Evolutionary conservation across 2,797 vertebrate species (phyloP).

Genomic region (Parauchenoglanis punctatus): DNA sequence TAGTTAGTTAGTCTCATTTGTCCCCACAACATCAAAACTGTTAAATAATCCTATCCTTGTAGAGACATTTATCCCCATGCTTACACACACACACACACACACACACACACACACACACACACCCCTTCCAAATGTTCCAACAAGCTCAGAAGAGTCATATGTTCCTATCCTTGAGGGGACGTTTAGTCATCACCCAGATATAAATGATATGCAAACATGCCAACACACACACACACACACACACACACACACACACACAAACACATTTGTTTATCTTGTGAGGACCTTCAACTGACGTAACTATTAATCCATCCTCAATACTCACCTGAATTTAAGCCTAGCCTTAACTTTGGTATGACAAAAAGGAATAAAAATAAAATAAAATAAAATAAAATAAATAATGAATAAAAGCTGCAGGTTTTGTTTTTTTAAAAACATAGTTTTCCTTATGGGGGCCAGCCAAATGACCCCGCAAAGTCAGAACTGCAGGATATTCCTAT

Average conservation of each 20-base stretch:
- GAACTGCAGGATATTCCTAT: neutral
- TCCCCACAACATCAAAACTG: too few relatives aligned
- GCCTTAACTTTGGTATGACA: neutral
- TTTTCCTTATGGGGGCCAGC: neutral
- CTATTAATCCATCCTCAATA: neutral
- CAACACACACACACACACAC: neutral
- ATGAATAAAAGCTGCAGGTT: neutral
- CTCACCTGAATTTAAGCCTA: neutral
- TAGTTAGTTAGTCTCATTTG: too few relatives aligned
- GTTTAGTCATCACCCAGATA: too few relatives aligned
- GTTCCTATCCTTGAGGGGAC: too few relatives aligned
- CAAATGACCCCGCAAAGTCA: neutral
- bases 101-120: too few relatives aligned
- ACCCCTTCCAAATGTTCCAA: too few relatives aligned
- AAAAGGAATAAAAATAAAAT: neutral
- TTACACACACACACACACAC: too few relatives aligned
- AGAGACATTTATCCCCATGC: too few relatives aligned
- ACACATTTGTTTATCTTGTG: neutral
- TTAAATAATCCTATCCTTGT: too few relatives aligned
- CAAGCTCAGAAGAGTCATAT: too few relatives aligned
- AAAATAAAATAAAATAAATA: neutral
- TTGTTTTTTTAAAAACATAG: too few relatives aligned
- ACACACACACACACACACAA: neutral
- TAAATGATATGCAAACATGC: too few relatives aligned
- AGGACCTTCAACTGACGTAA: neutral